Evolutionary conservation across 2,113 vertebrate genomes (phyloP).

Genomic region (Amblyopsis rosae): DNA sequence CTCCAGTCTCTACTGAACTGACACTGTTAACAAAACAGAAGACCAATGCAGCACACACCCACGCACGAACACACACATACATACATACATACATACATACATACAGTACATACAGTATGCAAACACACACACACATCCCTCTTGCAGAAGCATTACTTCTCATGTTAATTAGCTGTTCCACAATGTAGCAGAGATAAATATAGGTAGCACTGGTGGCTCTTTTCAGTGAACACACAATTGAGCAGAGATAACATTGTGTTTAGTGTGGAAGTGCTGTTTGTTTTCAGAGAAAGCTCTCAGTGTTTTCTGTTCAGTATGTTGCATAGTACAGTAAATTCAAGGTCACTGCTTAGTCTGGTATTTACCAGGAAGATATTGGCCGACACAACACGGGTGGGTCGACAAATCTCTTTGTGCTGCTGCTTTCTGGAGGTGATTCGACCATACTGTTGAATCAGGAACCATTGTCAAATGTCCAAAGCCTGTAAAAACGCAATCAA

Average conservation of each 20-base stretch:
- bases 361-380: too few relatives aligned
- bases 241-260: slow-evolving; percentile 22
- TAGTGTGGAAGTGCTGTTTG: slow-evolving; percentile 21
- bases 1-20: slow-evolving; percentile 30
- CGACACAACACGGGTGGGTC: too few relatives aligned
- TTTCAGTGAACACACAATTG: slow-evolving; percentile 28
- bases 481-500: too few relatives aligned
- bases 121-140: slow-evolving; percentile 16
- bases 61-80: neutral
- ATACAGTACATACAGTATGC: neutral
- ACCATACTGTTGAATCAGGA: too few relatives aligned
- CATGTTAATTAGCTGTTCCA: slow-evolving; percentile 59
- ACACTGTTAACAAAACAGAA: slow-evolving; percentile 33
- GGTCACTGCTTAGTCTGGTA: slow-evolving; percentile 13
- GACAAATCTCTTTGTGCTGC: too few relatives aligned
- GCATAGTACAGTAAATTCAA: slow-evolving; percentile 22
- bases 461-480: too few relatives aligned
- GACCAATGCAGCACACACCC: slow-evolving; percentile 24
- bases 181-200: slow-evolving; percentile 54
- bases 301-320: slow-evolving; percentile 5
- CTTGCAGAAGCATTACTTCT: slow-evolving; percentile 50
- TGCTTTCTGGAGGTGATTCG: too few relatives aligned
- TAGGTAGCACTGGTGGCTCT: slow-evolving; percentile 13
- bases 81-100: neutral
- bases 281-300: neutral